Base-by-base conservation (phyloP, 2,888 invertebrate genomes). In the Thera britannica region DNA sequence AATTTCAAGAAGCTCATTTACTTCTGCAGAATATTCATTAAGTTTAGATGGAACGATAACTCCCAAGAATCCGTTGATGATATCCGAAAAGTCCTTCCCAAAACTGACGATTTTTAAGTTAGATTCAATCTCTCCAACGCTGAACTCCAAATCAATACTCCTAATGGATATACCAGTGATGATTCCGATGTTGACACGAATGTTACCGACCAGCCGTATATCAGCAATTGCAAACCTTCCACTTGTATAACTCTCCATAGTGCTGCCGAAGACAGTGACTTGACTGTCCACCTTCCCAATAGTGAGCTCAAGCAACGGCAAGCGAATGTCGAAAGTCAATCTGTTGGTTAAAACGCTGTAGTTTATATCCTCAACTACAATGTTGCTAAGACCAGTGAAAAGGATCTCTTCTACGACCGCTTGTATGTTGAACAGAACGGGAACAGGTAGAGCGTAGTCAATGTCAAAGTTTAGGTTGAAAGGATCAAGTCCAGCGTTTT, bases 221-320 rank as follows among this genome's bases (percentile, higher is more conserved):
- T 3, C 38, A 12, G 59, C 48, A 6, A 70, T 56, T 4, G 64
- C 64, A 3, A 70, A 1, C n/a, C 52, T 58, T 35, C 70, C 70
- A 56, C 55, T 62, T 1, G 35, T 56, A 1, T 1, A 34, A 0
- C 46, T 35, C 4, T 66, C 11, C 2, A 38, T 8, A 36, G 44
- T 55, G 44, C 36, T 58, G 12, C 66, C 63, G n/a, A 70, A 58
- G 0, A 70, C 1, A 36, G 52, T 60, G 6, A 41, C 58, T 6
- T 55, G 34, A 0, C 8, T n/a, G 2, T 4, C n/a, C 7, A 54
- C 55, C 77, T 79, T 73, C 86, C 87, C 79, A 44, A 80, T 72
- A 6, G 73, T 67, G 1, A 79, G 60, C 0, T 83, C 79, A 2
- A 90, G 38, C 2, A 67, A 71, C 0, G 89, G 89, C 11, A 89